phyloP scores from a whole-genome alignment of 2,888 invertebrate genomes.

The Philonicus albiceps region DNA sequence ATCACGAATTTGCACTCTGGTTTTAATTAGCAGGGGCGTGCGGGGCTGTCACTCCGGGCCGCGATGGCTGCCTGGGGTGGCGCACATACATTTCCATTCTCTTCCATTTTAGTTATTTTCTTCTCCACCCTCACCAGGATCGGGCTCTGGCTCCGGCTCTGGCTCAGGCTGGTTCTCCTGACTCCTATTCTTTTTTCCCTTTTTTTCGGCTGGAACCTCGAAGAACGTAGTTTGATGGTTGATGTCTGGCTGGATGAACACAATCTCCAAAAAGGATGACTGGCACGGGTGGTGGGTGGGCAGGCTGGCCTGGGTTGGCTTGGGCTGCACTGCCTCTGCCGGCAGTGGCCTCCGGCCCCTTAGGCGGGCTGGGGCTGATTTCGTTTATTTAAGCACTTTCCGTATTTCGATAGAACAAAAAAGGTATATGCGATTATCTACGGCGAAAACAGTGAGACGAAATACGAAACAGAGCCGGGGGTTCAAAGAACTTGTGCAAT shows the following conservation, averaged over 20 bases:
- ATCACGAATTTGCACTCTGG: constrained; percentile 39
- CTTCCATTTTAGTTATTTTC: constrained; percentile 41
- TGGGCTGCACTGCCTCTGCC: not conserved
- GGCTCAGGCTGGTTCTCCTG: not conserved
- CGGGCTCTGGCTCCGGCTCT: not conserved
- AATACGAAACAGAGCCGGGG: not conserved
- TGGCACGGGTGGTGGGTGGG: constrained; percentile 19
- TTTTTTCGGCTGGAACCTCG: constrained; percentile 24
- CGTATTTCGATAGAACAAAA: constrained; percentile 33
- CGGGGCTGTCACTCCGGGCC: constrained; percentile 31
- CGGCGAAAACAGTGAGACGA: constrained; percentile 14
- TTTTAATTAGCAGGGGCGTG: constrained; percentile 44
- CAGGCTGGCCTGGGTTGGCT: not conserved
- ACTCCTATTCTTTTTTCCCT: not conserved
- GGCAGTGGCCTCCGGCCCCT: not conserved
- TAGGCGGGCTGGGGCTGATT: constrained; percentile 15
- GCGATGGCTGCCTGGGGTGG: not conserved
- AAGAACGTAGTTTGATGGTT: constrained; percentile 42
- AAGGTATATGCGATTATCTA: constrained; percentile 30
- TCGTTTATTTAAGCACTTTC: constrained; percentile 42
- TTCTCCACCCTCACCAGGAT: constrained; percentile 11
- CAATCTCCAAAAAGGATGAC: constrained; percentile 41
- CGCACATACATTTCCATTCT: constrained; percentile 26
- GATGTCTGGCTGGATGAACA: constrained; percentile 43
- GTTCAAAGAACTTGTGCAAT: constrained; percentile 42